These are phyloP conservation scores for Oryzaephilus surinamensis DNA, from an alignment of 1,140 invertebrate genomes.

Conservation along the genomic window DNA sequence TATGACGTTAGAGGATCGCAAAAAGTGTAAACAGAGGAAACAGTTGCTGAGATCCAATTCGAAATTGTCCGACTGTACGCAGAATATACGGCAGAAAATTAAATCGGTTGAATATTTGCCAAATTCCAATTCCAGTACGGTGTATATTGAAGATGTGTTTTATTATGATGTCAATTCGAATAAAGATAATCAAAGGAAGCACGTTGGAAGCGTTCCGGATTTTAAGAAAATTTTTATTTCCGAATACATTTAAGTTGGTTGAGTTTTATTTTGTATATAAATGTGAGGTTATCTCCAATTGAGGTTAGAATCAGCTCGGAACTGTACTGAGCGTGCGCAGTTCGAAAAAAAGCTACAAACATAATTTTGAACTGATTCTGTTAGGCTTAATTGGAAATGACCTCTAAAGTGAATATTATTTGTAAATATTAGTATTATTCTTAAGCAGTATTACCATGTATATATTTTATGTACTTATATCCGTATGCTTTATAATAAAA, in stretches of 20 bases:
- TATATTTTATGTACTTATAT: too few species aligned
- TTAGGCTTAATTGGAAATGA: too few species aligned
- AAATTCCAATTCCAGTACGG: constrained; percentile 11
- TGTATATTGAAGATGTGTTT: constrained; percentile 18
- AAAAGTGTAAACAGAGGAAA: constrained; percentile 16
- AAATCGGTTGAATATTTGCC: constrained; percentile 25
- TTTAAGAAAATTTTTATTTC: constrained; percentile 46
- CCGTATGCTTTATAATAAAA: too few species aligned
- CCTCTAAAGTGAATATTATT: too few species aligned
- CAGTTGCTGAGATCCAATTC: constrained; percentile 15
- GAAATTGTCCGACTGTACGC: constrained; percentile 14
- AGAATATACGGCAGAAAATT: constrained; percentile 16
- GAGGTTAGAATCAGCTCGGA: too few species aligned
- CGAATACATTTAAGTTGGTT: constrained; percentile 38
- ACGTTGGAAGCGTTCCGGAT: constrained; percentile 41
- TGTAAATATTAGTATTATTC: too few species aligned
- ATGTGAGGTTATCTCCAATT: too few species aligned
- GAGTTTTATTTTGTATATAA: too few species aligned
- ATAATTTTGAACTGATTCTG: too few species aligned
- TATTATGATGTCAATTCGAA: constrained; percentile 1
- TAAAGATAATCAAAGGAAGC: constrained; percentile 27
- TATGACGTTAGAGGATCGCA: constrained; percentile 22
- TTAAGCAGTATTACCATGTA: too few species aligned
- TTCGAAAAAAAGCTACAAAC: too few species aligned
- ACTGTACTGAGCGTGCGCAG: too few species aligned